phyloP scores from a whole-genome alignment of 2,113 vertebrate species.

The Origma solitaria region DNA sequence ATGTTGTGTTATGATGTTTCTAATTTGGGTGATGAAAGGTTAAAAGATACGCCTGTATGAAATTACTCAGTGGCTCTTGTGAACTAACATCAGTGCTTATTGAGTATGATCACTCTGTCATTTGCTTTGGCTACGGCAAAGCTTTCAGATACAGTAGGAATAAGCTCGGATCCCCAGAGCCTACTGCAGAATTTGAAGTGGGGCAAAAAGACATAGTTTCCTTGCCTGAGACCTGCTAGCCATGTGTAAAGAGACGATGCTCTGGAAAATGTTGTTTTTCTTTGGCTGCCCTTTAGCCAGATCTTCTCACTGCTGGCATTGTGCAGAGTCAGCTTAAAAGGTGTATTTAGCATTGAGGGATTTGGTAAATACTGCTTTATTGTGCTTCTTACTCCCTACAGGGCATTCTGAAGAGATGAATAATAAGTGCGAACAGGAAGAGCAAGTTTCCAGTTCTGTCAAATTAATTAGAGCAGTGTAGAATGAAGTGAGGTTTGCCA shows the following conservation, averaged over 20 bases:
- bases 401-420: slow-evolving; percentile 68
- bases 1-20: slow-evolving; percentile 41
- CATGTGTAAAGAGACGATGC: slow-evolving; percentile 23
- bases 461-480: slow-evolving; percentile 68
- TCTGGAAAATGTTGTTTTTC: slow-evolving; percentile 63
- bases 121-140: slow-evolving; percentile 52
- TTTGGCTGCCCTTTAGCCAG: slow-evolving; percentile 60
- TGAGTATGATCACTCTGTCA: slow-evolving; percentile 38
- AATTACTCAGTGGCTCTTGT: slow-evolving; percentile 19
- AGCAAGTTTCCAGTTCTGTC: slow-evolving; percentile 72
- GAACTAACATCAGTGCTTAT: slow-evolving; percentile 15
- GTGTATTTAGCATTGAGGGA: slow-evolving; percentile 55
- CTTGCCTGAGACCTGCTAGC: slow-evolving; percentile 23
- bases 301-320: slow-evolving; percentile 30
- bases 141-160: slow-evolving; percentile 37
- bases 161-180: slow-evolving; percentile 16
- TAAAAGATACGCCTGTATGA: slow-evolving; percentile 42
- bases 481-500: slow-evolving; percentile 61
- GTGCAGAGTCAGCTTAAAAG: slow-evolving; percentile 62
- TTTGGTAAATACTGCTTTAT: slow-evolving; percentile 59
- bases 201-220: not conserved
- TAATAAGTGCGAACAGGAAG: slow-evolving; percentile 71
- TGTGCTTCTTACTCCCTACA: slow-evolving; percentile 43
- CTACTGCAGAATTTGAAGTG: not conserved
- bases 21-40: slow-evolving; percentile 53